Base-by-base conservation (phyloP, 2,888 invertebrate species). In the Pammene fasciana region DNA sequence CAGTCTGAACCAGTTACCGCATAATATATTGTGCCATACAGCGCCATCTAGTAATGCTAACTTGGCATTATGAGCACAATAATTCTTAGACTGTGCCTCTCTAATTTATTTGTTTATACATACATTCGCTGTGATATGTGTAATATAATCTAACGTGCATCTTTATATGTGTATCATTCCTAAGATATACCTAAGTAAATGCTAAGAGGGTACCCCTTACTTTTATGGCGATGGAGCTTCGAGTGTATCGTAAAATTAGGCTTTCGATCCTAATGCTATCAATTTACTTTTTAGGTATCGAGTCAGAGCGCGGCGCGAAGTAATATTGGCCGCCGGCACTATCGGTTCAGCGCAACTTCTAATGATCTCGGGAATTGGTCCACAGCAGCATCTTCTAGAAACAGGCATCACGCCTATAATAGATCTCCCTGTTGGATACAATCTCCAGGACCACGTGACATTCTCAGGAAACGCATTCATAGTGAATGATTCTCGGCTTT, bases 341-440 rank as follows among this genome's bases (percentile, higher is more conserved):
- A 95, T 98, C 38, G 97, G 96, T 75, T 96, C 97, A 1, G 97
- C 98, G 0, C 97, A 98, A 81, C 84, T 98, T 5, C 85, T 98
- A 56, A 96, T 97, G 96, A 84, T 97, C 13, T 97, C 97, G 0
- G 98, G 98, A 11, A 90, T 97, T 38, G 97, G 97, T 0, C 96
- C 96, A 0, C 86, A 82, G 41, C 88, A 94, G 0, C 94, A 96
- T 78, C 86, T 97, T 6, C 78, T 85, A 18, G 86, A 94, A 43
- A 79, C 94, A 8, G 93, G 93, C 4, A 96, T 97, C 64, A 83
- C 93, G 0, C 93, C 95, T 1, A 79, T 96, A 45, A 92, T 94
- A 72, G 94, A 97, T 81, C 90, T 96, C 1, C 95, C 94, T 2
- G 97, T 97, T 0, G 97, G 97, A 9, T 94, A 94, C 78, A 97